Percentiles rank a stretch among this genome's conserved stretches.
phyloP scores from a whole-genome alignment of 2,888 invertebrate species.

The Cremastinae sp. region DNA sequence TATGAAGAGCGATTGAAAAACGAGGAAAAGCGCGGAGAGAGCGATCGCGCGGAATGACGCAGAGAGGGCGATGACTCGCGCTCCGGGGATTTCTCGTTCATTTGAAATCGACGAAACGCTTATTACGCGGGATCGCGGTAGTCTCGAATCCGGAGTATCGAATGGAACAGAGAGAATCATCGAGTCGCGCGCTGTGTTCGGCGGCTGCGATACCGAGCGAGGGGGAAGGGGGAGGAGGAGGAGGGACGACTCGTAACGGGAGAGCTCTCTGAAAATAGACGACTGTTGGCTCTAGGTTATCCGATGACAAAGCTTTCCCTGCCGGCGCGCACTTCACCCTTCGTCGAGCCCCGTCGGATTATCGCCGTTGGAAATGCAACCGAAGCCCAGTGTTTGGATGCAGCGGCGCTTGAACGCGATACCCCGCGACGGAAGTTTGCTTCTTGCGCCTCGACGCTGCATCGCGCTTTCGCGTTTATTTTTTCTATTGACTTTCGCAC shows the following conservation, averaged over 20 bases:
- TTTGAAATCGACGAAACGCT: conserved; percentile 71
- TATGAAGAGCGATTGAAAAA: neutral
- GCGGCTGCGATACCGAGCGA: conserved; percentile 37
- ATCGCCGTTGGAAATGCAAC: conserved; percentile 79
- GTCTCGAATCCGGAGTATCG: conserved; percentile 60
- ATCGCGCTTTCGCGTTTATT: conserved; percentile 30
- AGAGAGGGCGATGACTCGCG: conserved; percentile 25
- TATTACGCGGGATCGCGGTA: conserved; percentile 67
- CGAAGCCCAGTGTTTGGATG: conserved; percentile 78
- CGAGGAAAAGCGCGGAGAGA: neutral
- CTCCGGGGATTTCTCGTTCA: conserved; percentile 66
- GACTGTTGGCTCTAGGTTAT: conserved; percentile 76
- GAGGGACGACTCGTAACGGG: conserved; percentile 70
- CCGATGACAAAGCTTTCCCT: conserved; percentile 78
- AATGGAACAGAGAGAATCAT: conserved; percentile 62
- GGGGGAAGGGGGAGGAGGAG: conserved; percentile 30
- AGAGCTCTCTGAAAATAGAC: conserved; percentile 70
- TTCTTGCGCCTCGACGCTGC: conserved; percentile 61
- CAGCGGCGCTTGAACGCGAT: conserved; percentile 79
- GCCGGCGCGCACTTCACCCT: neutral
- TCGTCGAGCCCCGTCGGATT: conserved; percentile 70
- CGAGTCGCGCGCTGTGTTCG: conserved; percentile 5
- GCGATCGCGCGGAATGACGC: neutral
- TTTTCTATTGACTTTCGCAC: too few relatives aligned
- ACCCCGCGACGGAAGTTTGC: conserved; percentile 70